Base-by-base conservation (phyloP, 1,140 invertebrate genomes). In the Melipona quadrifasciata region DNA sequence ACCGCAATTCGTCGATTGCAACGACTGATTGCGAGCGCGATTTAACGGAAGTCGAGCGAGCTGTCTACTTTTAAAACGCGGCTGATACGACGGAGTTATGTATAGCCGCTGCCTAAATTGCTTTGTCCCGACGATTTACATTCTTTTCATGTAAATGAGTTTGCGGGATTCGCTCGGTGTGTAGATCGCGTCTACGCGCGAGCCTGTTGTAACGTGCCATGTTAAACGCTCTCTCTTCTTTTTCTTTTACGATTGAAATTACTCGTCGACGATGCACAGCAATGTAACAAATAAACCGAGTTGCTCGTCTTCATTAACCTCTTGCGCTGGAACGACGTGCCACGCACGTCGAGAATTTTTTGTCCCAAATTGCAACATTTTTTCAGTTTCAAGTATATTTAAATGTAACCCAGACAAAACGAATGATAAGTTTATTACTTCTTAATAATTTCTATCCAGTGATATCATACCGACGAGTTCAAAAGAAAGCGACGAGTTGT, bases 1-100 rank as follows among this genome's bases (percentile, higher is more conserved):
- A 90, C 89, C 88, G 84, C 89, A 86, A 90, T 90, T 90, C 86
- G 86, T 86, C 88, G 87, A 89, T 89, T 84, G 80, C 85, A 74
- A 77, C 80, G 85, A 85, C 88, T 86, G 87, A 89, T 89, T 90
- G 88, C 75, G 84, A 86, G 64, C 88, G 88, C 88, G 88, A 89
- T 90, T 87, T 87, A 87, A 89, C 88, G 79, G 84, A 89, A 82
- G 57, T 84, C 84, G 84, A 78, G 85, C 87, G 87, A 70, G 82
- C 73, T 81, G 80, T 89, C 80, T 80, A 75, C 80, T 88, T 89
- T 89, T 81, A 77, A 89, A 89, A 89, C 87, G 78, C 74, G 78
- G 57, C 80, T 68, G 82, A 84, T 80, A 84, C 65, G 74, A 70
- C 74, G 47, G 77, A 84, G 82, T 84, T 84, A 84, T 84, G 87